phyloP scores from a whole-genome alignment of 2,888 invertebrate genomes.

The Cataglyphis altisquamis region DNA sequence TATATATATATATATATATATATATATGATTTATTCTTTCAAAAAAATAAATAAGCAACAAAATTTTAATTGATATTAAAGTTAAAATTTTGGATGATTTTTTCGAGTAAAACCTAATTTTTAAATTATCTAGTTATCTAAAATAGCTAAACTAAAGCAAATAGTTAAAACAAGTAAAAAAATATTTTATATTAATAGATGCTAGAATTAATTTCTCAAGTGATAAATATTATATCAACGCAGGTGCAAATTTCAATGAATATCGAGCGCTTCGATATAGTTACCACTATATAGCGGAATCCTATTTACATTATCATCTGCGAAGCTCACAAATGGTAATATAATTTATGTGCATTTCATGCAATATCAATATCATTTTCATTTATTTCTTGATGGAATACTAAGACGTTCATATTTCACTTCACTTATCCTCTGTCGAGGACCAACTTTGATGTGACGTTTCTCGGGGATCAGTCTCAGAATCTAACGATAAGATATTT shows the following conservation, averaged over 20 bases:
- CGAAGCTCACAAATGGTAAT: not conserved
- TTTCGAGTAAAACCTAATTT: not conserved
- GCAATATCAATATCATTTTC: not conserved
- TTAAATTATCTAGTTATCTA: not conserved
- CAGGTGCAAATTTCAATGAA: conserved; percentile 2
- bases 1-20: not conserved
- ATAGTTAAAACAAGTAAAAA: not conserved
- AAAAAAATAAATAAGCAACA: not conserved
- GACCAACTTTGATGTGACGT: not conserved
- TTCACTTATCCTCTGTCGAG: not conserved
- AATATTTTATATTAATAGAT: not conserved
- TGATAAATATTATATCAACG: conserved; percentile 6
- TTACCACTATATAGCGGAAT: not conserved
- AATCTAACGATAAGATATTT: not conserved
- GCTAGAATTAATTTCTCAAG: not conserved
- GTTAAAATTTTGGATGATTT: not conserved
- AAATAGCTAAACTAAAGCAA: not conserved
- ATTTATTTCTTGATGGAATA: not conserved
- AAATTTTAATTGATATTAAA: not conserved
- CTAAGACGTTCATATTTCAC: not conserved
- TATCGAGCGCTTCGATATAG: not conserved
- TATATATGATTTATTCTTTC: not conserved
- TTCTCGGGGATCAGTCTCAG: not conserved
- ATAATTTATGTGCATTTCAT: not conserved
- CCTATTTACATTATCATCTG: not conserved